These are phyloP conservation scores for Clinocottus analis DNA, from an alignment of 2,113 vertebrate genomes.

Conservation along the genomic window DNA sequence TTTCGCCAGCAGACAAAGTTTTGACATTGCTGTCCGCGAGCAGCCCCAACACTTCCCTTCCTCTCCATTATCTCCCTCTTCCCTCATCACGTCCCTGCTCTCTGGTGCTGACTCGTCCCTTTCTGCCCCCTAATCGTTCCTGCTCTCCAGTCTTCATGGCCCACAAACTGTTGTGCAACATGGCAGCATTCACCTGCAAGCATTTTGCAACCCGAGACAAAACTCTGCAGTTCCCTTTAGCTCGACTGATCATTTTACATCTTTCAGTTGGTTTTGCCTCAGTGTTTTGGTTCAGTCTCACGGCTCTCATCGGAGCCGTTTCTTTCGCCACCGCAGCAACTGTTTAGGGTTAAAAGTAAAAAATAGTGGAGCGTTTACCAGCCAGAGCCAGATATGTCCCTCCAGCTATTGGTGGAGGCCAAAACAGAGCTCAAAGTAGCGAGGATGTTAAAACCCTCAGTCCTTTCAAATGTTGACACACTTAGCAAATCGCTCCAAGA, in stretches of 20 bases:
- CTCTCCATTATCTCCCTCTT: constrained; percentile 45
- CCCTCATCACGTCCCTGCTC: constrained; percentile 10
- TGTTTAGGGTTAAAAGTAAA: background rate
- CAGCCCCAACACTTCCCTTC: constrained; percentile 31
- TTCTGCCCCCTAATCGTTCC: background rate
- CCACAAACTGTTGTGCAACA: background rate
- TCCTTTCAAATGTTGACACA: no score
- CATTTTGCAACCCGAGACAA: background rate
- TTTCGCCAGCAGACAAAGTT: constrained; percentile 34
- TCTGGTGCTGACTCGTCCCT: constrained; percentile 22
- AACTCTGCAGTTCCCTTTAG: background rate
- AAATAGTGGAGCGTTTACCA: no score
- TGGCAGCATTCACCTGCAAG: background rate
- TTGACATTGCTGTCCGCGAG: constrained; percentile 49
- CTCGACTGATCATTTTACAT: background rate
- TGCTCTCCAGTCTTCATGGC: background rate
- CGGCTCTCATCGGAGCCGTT: background rate
- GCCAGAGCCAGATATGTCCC: background rate
- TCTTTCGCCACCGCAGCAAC: background rate
- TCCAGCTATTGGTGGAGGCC: background rate
- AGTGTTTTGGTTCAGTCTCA: background rate
- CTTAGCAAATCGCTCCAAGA: background rate
- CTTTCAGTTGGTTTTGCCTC: background rate
- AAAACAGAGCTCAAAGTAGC: background rate
- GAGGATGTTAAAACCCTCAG: background rate